Base-by-base conservation (phyloP, 2,797 vertebrate genomes). In the Cetoscarus ocellatus region DNA sequence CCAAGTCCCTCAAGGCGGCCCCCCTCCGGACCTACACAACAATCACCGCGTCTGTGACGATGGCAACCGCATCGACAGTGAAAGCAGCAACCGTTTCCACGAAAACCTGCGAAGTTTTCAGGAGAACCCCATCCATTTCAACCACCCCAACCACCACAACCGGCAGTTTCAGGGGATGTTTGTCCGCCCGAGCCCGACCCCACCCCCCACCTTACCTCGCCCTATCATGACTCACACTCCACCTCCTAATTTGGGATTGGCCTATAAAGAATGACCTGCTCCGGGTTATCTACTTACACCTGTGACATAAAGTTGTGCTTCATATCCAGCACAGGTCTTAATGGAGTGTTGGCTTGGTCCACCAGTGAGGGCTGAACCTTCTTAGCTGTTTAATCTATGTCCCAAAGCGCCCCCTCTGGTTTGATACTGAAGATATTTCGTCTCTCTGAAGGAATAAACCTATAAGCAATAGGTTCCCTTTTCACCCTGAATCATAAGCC, bases 11-110 rank as follows among this genome's bases (percentile, higher is more conserved):
- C 96, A 97, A 36, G 93, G 96, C 80, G 95, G 95, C 34, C 95
- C 92, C 72, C 96, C 96, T 70, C 96, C 96, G 0, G 96, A 98
- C 67, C 96, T 96, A 86, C 96, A 96, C 50, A 94, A 92, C 79
- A 96, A 95, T 92, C 3, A 98, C 95, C 57, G 93, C 94, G 75
- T 80, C 40, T 72, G 68, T 34, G 90, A 92, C 0, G 86, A 90
- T 47, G 14, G 44, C 42, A 63, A 50, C 64, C 77, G 75, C 56
- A 19, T 86, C 0, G 79, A 90, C 63, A 79, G 85, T 27, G 88
- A 77, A 60, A 84, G 87, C 83, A 86, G 76, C 76, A 79, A 18
- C 58, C 86, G 82, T 90, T 97, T 66, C 94, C 91, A 97, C 3
- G 67, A 86, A 70, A 91, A 91, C 67, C 85, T 81, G 7, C 43